phyloP scores from a whole-genome alignment of 1,140 invertebrate genomes.

The Aphelinus atriplicis region DNA sequence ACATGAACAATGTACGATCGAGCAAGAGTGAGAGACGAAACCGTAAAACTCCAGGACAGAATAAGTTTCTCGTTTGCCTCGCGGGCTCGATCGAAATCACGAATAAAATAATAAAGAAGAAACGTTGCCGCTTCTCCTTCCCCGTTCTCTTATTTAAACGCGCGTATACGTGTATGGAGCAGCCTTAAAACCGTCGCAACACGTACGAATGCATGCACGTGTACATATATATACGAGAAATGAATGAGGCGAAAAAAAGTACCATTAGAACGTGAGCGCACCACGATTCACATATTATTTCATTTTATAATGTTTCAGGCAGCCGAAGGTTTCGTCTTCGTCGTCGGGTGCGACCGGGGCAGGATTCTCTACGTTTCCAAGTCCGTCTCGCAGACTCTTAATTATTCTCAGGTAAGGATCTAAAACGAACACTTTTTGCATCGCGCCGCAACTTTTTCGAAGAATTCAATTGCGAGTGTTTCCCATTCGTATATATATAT shows the following conservation, averaged over 20 bases:
- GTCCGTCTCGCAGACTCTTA: slow-evolving; percentile 85
- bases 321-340: slow-evolving; percentile 91
- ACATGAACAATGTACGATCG: too few relatives aligned
- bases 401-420: slow-evolving; percentile 80
- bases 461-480: too few relatives aligned
- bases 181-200: slow-evolving; percentile 5
- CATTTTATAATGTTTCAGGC: slow-evolving; percentile 67
- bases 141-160: too few relatives aligned
- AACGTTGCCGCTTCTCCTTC: too few relatives aligned
- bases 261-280: too few relatives aligned
- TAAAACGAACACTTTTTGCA: neutral
- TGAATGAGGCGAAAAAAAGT: neutral
- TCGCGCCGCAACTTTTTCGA: too few relatives aligned
- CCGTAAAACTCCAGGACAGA: too few relatives aligned
- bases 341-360: slow-evolving; percentile 92
- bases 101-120: too few relatives aligned
- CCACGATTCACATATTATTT: neutral
- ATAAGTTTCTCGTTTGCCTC: too few relatives aligned
- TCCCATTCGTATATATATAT: too few relatives aligned
- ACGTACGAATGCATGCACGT: neutral
- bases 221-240: neutral
- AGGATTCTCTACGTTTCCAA: slow-evolving; percentile 91
- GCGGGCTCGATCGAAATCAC: too few relatives aligned
- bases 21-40: too few relatives aligned
- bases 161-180: neutral